These are phyloP conservation scores for Ips typographus DNA, from an alignment of 1,140 invertebrate species.

Conservation along the genomic window DNA sequence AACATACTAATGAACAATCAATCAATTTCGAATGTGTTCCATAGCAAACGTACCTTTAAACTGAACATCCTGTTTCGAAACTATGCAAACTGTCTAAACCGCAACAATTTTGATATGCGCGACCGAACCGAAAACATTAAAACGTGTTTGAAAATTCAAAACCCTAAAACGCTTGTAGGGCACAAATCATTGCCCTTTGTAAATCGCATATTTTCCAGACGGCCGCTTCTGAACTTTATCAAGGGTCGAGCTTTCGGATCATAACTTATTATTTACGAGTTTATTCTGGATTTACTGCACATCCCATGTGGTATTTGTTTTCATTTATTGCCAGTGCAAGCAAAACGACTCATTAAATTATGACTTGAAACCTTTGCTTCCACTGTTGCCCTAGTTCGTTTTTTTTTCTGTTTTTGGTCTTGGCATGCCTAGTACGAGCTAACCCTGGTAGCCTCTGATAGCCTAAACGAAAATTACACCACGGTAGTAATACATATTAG, in stretches of 20 bases:
- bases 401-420: constrained; percentile 40
- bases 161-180: background rate
- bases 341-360: too few species aligned
- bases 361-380: too few species aligned
- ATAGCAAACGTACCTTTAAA: too few species aligned
- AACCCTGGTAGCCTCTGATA: constrained; percentile 83
- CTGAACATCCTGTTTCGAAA: too few species aligned
- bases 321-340: background rate
- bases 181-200: constrained; percentile 19
- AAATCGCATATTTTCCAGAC: constrained; percentile 28
- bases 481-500: constrained; percentile 74
- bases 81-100: too few species aligned
- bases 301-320: constrained; percentile 14
- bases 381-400: constrained; percentile 19
- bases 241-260: constrained; percentile 18
- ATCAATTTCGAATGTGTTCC: too few species aligned
- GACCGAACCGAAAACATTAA: too few species aligned
- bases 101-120: too few species aligned
- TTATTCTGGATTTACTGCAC: constrained; percentile 25
- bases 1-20: too few species aligned
- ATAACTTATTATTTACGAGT: constrained; percentile 24
- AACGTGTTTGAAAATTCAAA: too few species aligned
- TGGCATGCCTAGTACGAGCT: constrained; percentile 71
- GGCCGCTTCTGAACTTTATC: constrained; percentile 26
- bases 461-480: constrained; percentile 80